Base-by-base conservation (phyloP, 2,888 invertebrate genomes). In the Keiferia lycopersicella region DNA sequence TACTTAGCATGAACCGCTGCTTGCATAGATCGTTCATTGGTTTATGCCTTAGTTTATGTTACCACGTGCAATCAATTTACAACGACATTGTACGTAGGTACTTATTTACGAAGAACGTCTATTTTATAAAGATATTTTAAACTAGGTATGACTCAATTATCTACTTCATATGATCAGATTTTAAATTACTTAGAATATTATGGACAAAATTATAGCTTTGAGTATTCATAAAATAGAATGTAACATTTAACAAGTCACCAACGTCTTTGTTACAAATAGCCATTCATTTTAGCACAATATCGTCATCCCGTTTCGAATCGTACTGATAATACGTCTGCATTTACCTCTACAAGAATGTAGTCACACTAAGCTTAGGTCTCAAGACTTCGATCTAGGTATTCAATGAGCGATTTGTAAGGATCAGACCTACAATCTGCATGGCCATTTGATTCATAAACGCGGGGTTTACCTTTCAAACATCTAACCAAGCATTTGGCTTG, bases 401-500 rank as follows among this genome's bases (percentile, higher is more conserved):
- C 30, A 56, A 14, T 56, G 56, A 34, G 16, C 34, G 26, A 26
- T 53, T 53, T 26, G 20, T 20, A n/a, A 53, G 51, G 56, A 34
- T 16, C 56, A 56, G n/a, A 56, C 56, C 56, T 34, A 56, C 56
- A 56, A 56, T 56, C 56, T 34, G 10, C 56, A 16, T 34, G 56
- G 34, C 56, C 34, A 56, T 56, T 56, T 34, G 56, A 56, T 34
- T 56, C 56, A 56, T 56, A 56, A 56, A 56, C n/a, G 56, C 56
- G 56, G 34, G 56, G 26, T 56, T 53, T 56, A 56, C 56, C 56
- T 56, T 56, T 56, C 56, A 34, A 26, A 16, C 34, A 34, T 53
- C 51, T 34, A 56, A 34, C 56, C 34, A 56, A 56, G 56, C 34
- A 56, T 56, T 39, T 57, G 6, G 20, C 11, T 58, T 58, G 39